Evolutionary conservation across 1,140 invertebrate genomes (phyloP), one percentile per base, ranked within the genome.

Genomic region (Hypothenemus hampei): DNA sequence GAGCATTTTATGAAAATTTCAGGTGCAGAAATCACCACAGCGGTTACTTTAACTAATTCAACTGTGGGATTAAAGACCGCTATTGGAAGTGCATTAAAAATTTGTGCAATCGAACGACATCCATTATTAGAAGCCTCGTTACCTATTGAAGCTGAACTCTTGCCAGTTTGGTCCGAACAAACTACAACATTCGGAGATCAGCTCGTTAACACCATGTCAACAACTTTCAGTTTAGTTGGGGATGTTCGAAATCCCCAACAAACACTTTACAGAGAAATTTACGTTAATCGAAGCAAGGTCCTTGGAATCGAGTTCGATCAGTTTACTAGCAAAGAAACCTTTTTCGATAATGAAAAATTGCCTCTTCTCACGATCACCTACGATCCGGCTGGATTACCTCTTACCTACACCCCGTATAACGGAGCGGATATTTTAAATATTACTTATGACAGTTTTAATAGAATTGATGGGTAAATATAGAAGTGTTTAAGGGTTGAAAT

Each of bases 221-320:
- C 86, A 1, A 80, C 82, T 3, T 92, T 89, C 63, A 87, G 83
- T 51, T 72, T 90, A 15, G 84, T 90, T 1, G 88, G 88, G 1
- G 88, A 91, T 69, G 86, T 89, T 2, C 79, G 86, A 35, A 87
- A 88, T 61, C 82, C 84, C 0, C 86, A 90, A 64, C 87, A 91
- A 69, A 90, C 86, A 4, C 69, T 92, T 1, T 86, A 87, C 62
- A 77, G 85, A 16, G 87, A 90, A 67, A 85, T 91, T 44, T 87
- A 85, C 81, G 87, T 93, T 3, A 94, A 93, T 65, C 81, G 85
- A 47, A 83, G 84, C 10, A 78, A 86, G 58, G 81, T 95, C 0
- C 76, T 97, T 19, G 87, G 89, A 1, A 84, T 96, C 26, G 90
- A 96, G 70, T 95, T 93, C 67, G 90, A 96, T 67, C 87, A 93